phyloP scores from a whole-genome alignment of 2,888 invertebrate species.

The Pollenia angustigena region DNA sequence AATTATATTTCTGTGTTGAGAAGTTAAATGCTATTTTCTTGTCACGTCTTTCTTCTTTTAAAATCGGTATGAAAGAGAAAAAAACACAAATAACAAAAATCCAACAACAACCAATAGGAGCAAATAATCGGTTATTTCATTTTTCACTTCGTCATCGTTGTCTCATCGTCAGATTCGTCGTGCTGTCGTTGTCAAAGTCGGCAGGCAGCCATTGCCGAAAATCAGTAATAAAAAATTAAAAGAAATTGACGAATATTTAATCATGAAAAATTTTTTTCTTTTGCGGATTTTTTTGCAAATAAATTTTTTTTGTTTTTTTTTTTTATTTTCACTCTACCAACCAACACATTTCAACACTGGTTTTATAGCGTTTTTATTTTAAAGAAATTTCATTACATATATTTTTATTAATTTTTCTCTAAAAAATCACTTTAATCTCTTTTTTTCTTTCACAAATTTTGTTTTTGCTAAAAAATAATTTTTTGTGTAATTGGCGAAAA shows the following conservation, averaged over 20 bases:
- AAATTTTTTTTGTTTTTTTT: conserved; percentile 41
- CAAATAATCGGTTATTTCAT: conserved; percentile 74
- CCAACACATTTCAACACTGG: conserved; percentile 23
- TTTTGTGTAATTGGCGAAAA: conserved; percentile 70
- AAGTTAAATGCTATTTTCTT: conserved; percentile 76
- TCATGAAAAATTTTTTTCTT: conserved; percentile 59
- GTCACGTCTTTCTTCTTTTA: conserved; percentile 62
- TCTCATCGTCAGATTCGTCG: conserved; percentile 71
- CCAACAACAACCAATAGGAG: conserved; percentile 67
- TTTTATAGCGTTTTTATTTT: neutral
- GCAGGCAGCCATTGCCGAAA: conserved; percentile 76
- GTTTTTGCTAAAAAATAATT: conserved; percentile 55
- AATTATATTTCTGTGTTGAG: conserved; percentile 71
- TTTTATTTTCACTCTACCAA: conserved; percentile 41
- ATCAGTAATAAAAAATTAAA: conserved; percentile 60
- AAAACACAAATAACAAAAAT: conserved; percentile 40
- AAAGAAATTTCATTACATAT: conserved; percentile 11
- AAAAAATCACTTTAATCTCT: conserved; percentile 30
- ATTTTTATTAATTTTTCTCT: neutral
- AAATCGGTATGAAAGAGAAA: conserved; percentile 70
- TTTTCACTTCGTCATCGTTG: conserved; percentile 77
- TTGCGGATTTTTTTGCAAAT: conserved; percentile 57
- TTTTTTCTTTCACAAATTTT: conserved; percentile 37
- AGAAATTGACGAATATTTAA: conserved; percentile 61
- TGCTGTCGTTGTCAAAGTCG: conserved; percentile 73